phyloP scores from a whole-genome alignment of 2,888 invertebrate genomes.

The Lydus trimaculatus region DNA sequence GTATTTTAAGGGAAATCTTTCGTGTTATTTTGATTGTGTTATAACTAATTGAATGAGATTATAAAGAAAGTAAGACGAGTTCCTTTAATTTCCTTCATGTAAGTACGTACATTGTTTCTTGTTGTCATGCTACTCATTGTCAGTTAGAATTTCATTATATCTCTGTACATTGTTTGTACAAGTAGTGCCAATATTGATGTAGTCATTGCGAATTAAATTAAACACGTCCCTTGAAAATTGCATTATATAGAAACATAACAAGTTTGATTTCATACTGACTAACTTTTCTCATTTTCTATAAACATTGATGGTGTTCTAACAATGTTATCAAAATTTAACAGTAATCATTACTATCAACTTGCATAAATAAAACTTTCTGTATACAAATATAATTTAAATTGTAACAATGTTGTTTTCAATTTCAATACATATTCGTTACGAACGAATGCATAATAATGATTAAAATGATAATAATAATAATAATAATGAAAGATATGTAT shows the following conservation, averaged over 20 bases:
- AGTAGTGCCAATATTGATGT: constrained; percentile 15
- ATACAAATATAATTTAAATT: not conserved
- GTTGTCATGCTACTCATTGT: not conserved
- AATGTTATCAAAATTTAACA: constrained; percentile 1
- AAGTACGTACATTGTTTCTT: not conserved
- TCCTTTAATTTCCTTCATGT: not conserved
- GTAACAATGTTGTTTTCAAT: not conserved
- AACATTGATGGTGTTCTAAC: not conserved
- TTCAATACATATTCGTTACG: not conserved
- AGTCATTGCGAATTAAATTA: constrained; percentile 15
- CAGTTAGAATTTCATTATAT: constrained; percentile 13
- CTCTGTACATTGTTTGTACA: constrained; percentile 7
- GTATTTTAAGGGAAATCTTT: too few relatives aligned
- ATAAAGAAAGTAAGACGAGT: not conserved
- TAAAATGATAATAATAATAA: too few relatives aligned
- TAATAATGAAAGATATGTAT: too few relatives aligned
- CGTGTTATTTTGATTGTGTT: too few relatives aligned
- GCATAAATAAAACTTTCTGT: not conserved
- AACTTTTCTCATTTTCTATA: constrained; percentile 6
- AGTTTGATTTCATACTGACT: constrained; percentile 11
- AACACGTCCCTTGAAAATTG: constrained; percentile 12
- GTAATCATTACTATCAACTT: not conserved
- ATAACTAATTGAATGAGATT: too few relatives aligned
- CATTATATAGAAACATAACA: constrained; percentile 7
- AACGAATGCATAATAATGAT: too few relatives aligned